Evolutionary conservation across 1,140 invertebrate species (phyloP).

Genomic region (Bathynomus jamesi): DNA sequence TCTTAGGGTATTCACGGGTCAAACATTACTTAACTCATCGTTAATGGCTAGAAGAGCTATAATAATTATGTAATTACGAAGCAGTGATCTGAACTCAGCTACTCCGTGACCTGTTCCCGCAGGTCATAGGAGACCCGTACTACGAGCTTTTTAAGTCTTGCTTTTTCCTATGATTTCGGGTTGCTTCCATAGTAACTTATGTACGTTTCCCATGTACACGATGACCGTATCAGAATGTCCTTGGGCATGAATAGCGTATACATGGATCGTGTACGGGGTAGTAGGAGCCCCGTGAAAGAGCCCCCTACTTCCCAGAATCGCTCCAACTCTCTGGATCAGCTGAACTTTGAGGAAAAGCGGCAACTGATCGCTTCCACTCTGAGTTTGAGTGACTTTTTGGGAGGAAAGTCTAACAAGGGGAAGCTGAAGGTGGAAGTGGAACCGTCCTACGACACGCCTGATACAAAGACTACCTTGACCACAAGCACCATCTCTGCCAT

Average conservation of each 20-base stretch:
- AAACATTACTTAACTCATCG: too few species aligned
- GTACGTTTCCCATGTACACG: slow-evolving; percentile 9
- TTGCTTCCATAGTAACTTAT: too few species aligned
- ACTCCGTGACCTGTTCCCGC: too few species aligned
- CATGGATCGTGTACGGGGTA: background rate
- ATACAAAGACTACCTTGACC: background rate
- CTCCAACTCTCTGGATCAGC: slow-evolving; percentile 75
- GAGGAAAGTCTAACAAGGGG: background rate
- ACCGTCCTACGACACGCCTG: background rate
- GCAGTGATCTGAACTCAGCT: too few species aligned
- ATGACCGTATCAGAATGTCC: slow-evolving; percentile 6
- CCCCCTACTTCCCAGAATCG: slow-evolving; percentile 50
- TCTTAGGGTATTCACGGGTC: too few species aligned
- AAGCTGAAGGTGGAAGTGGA: background rate
- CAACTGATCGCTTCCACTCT: slow-evolving; percentile 78
- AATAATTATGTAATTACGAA: too few species aligned
- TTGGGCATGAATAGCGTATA: slow-evolving; percentile 15
- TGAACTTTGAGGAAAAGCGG: slow-evolving; percentile 82
- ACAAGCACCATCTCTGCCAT: background rate
- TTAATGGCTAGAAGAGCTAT: too few species aligned
- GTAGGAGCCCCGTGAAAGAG: too few species aligned
- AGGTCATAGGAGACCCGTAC: too few species aligned
- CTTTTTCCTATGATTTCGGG: too few species aligned
- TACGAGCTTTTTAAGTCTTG: too few species aligned
- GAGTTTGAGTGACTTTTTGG: slow-evolving; percentile 67